Base-by-base conservation (phyloP, 2,888 invertebrate genomes). In the Agonopterix alstromeriana region DNA sequence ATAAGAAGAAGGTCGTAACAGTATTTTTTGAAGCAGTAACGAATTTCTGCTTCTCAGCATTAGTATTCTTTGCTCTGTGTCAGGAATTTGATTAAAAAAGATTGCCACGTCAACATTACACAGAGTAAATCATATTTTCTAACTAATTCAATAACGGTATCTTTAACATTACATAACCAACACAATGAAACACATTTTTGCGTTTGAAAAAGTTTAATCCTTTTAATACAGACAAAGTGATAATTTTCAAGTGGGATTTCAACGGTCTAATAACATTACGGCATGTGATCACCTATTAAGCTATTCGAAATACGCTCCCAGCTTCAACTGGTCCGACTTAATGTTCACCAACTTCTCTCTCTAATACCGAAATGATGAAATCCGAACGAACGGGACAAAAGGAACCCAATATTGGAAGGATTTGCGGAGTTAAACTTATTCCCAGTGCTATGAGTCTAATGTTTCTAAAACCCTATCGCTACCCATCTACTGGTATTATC, bases 331-430 rank as follows among this genome's bases (percentile, higher is more conserved):
- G n/a, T 12, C 45, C 36, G 43, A 45, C 45, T 45, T 45, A 45
- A 45, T 45, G 45, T 45, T 45, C 12, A 9, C 45, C 5, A 45
- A 46, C 47, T 9, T 14, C 11, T 8, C 42, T 35, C 42, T 40
- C 47, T 47, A 49, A 52, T 46, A 43, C 52, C 36, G 35, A 42
- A 49, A 46, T 44, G 49, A 48, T 52, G 47, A 48, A 52, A 49
- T 44, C 36, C 36, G 47, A 49, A 52, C 42, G 27, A 47, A 11
- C 43, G 47, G 38, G 43, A 42, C 42, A 36, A 47, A 47, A 43
- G 43, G 42, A 42, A 14, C 12, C 43, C n/a, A 10, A 4, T 10
- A 10, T 17, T 36, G 12, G 35, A 11, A 47, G 47, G 47, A 36
- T 47, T 43, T 38, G 43, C 43, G 36, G 47, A 47, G 43, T 43